These are phyloP conservation scores for Blera fallax DNA, from an alignment of 2,888 invertebrate species.

Conservation along the genomic window DNA sequence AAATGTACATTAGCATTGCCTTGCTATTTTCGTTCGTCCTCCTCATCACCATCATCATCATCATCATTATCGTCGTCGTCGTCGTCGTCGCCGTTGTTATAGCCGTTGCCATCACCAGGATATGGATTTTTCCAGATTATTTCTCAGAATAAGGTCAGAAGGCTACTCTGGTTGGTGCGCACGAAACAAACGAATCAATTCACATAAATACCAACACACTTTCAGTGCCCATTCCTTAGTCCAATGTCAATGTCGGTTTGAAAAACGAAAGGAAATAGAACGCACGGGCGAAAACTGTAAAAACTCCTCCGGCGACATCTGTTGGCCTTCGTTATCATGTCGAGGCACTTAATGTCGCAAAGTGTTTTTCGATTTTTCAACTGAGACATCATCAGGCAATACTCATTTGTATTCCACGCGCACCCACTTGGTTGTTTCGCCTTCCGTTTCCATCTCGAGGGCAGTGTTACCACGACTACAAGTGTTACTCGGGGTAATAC, in stretches of 20 bases:
- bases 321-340: conserved; percentile 58
- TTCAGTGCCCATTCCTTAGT: neutral
- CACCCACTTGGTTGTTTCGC: conserved; percentile 32
- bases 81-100: neutral
- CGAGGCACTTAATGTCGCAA: conserved; percentile 61
- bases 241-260: conserved; percentile 38
- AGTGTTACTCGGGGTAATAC: conserved; percentile 41
- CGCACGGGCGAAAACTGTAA: conserved; percentile 1
- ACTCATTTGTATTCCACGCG: conserved; percentile 65
- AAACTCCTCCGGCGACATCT: conserved; percentile 49
- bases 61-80: conserved; percentile 16
- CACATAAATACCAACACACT: conserved; percentile 31
- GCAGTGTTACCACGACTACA: conserved; percentile 3
- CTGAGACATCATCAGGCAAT: conserved; percentile 69
- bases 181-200: conserved; percentile 39
- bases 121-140: conserved; percentile 47
- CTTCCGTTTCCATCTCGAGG: conserved; percentile 25
- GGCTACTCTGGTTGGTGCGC: conserved; percentile 1
- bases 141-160: conserved; percentile 26
- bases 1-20: conserved; percentile 66
- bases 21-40: conserved; percentile 29
- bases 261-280: neutral
- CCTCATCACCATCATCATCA: neutral
- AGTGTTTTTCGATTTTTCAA: conserved; percentile 68
- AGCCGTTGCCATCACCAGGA: conserved; percentile 8